A percentile compares a stretch with the other conserved stretches of the same genome.
phyloP scores from a whole-genome alignment of 1,140 invertebrate genomes.

The Dendroctonus valens region DNA sequence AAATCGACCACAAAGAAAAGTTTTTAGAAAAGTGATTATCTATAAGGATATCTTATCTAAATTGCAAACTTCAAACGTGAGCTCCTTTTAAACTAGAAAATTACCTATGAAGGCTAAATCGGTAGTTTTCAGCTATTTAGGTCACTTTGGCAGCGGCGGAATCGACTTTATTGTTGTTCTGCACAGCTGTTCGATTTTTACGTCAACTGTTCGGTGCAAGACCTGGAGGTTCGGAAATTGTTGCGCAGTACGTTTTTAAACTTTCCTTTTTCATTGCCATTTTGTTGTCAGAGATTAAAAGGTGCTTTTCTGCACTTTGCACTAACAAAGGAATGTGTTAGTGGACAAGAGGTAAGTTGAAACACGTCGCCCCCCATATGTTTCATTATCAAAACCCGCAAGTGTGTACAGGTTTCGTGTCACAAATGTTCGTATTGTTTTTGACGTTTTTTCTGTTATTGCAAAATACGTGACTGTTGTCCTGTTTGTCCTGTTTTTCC shows the following conservation, averaged over 20 bases:
- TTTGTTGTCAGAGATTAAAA: slow-evolving; percentile 14
- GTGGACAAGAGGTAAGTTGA: slow-evolving; percentile 8
- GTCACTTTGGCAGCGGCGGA: no score
- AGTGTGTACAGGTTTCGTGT: background rate
- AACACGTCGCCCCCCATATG: background rate
- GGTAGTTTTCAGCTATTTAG: no score
- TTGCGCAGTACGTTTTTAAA: slow-evolving; percentile 29
- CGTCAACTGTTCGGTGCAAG: no score
- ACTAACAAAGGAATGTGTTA: slow-evolving; percentile 26
- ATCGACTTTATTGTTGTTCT: no score
- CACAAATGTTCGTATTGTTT: slow-evolving; percentile 8
- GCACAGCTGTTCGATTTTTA: no score
- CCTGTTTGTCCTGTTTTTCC: background rate
- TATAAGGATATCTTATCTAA: no score
- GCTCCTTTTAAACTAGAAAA: no score
- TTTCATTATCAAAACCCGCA: background rate
- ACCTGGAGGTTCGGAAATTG: background rate
- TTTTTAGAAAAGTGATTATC: no score
- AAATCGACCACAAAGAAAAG: no score
- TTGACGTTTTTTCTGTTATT: slow-evolving; percentile 13
- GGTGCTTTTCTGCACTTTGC: slow-evolving; percentile 12
- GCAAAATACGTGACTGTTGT: background rate
- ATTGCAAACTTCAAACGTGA: no score
- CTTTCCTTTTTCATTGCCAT: slow-evolving; percentile 31
- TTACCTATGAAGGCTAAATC: no score